Evolutionary conservation across 2,113 vertebrate species (phyloP), one percentile per base, ranked within the genome.

Genomic region (Nerophis lumbriciformis): DNA sequence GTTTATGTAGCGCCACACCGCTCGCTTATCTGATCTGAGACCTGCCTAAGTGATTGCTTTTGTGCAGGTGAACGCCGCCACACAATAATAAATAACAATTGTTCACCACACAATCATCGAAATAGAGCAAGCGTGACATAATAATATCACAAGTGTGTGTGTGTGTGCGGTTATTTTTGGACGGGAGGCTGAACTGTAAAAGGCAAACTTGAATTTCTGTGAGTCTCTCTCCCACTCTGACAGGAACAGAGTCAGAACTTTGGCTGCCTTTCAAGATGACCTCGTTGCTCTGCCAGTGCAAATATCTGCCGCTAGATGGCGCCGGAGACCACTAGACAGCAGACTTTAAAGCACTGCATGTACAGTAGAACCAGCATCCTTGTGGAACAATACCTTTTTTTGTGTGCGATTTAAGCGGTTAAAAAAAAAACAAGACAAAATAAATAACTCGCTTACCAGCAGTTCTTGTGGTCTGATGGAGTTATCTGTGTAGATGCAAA

Each of bases 401-500:
- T 50, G 61, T 16, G 64, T 19, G 19, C 2, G 19, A 19, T 19
- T 19, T 19, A 7, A 8, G 6, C 2, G 5, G 6, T 8, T 5
- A 10, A 47, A 6, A 47, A 42, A 8, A 3, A 51, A 19, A 37
- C 5, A 13, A 36, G 48, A 16, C 5, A 4, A 16, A 4, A 14
- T 12, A 52, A 37, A 59, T 7, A 52, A 14, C 53, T 84, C 76
- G 80, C 84, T 96, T 94, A 98, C 96, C 95, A 98, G 94, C 87
- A 98, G 93, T 79, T 98, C 94, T 69, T 94, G 91, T 28, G 93
- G 93, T 88, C 88, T 93, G 92, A 98, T 93, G 82, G 96, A 96
- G 90, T 98, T 97, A 88, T 98, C 96, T 57, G 96, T 98, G 63
- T 96, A 98, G 88, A 98, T 94, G 85, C 95, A 98, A 71, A 98